These are phyloP conservation scores for Mus pahari DNA, from an alignment of 2,113 vertebrate species.

Conservation along the genomic window DNA sequence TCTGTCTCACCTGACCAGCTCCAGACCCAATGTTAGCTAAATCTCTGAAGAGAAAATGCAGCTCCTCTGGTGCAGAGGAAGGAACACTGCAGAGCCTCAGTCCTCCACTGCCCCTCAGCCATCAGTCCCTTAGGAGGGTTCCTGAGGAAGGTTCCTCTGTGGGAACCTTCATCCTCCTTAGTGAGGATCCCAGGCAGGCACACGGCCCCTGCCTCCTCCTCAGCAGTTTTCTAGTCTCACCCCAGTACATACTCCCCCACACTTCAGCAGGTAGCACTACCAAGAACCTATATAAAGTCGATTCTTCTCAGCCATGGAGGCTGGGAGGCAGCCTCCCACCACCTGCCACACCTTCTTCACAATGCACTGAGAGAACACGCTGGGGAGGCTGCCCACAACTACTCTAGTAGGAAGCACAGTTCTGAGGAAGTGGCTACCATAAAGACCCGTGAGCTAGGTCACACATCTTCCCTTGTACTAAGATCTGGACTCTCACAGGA, in stretches of 20 bases:
- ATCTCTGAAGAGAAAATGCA: neutral
- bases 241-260: fast-evolving
- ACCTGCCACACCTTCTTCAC: fast-evolving
- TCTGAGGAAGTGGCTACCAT: neutral
- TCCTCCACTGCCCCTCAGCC: fast-evolving
- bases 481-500: neutral
- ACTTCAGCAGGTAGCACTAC: fast-evolving
- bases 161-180: neutral
- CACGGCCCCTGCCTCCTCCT: fast-evolving
- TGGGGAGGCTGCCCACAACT: neutral
- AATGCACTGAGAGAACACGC: fast-evolving
- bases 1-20: no score
- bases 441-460: neutral
- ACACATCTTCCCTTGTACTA: neutral
- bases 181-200: no score
- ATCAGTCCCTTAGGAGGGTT: neutral
- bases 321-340: fast-evolving
- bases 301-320: neutral
- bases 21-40: neutral
- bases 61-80: fast-evolving
- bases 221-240: neutral
- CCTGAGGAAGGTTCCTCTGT: no score
- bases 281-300: neutral
- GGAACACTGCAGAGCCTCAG: no score
- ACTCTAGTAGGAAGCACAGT: neutral